Evolutionary conservation across 1,140 invertebrate species (phyloP), one percentile per base, ranked within the genome.

Genomic region (Atta colombica): DNA sequence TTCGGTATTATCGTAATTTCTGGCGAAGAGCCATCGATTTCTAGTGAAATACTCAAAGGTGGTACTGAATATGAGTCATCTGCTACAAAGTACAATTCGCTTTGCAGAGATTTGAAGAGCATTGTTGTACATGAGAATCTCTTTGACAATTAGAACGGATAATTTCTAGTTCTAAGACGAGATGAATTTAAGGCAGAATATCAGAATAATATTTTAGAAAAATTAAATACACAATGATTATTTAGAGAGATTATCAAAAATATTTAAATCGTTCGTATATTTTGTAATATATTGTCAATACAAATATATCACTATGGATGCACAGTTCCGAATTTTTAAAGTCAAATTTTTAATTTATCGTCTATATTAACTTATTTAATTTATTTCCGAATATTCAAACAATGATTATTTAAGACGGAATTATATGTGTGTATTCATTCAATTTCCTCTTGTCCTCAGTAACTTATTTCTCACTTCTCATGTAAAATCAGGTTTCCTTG

Each of bases 21-120:
- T 10, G 39, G 2, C 39, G 39, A 45, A 45, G 8, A 45, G 39
- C 10, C 8, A 45, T 45, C 39, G 0, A 45, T 45, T 10, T 45
- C 39, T 45, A 12, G 2, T 3, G 2, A 3, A 45, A 45, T 45
- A 45, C 39, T 45, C 39, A 10, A 45, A 45, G 39, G 8, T 45
- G 39, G 39, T 2, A 45, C 7, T 10, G 10, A 10, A 45, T 10
- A 10, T 58, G 10, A 61, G 6, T 74, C 49, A 12, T 39, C 31
- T 14, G 31, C 14, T 68, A n/a, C 18, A 18, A 72, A 82, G 12
- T 60, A 2, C 49, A 21, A 71, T 31, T 45, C 31, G 12, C 68
- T 45, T 84, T 55, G 35, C 10, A 14, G 28, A 28, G 5, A 45
- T 28, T 35, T 25, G 28, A 82, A 77, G 60, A 78, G 28, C 25